Evolutionary conservation across 2,888 invertebrate species (phyloP).

Genomic region (Operophtera brumata): DNA sequence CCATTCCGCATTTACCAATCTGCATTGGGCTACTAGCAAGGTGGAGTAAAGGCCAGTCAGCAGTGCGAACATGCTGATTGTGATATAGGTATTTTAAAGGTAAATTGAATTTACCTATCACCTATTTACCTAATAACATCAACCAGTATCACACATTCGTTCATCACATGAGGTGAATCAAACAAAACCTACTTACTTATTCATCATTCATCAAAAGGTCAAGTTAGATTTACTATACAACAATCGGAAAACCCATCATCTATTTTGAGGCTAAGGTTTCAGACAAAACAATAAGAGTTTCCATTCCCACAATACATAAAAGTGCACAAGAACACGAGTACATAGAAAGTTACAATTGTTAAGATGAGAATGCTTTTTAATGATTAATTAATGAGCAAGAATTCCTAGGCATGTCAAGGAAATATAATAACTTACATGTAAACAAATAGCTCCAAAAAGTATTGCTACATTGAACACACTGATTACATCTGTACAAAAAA

Average conservation of each 20-base stretch:
- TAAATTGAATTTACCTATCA: too few species aligned
- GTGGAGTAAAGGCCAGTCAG: too few species aligned
- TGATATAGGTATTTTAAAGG: too few species aligned
- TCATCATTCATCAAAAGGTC: background rate
- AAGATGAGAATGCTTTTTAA: background rate
- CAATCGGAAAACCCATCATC: background rate
- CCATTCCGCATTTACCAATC: too few species aligned
- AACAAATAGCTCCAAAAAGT: too few species aligned
- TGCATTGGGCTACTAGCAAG: too few species aligned
- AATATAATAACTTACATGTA: too few species aligned
- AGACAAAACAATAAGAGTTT: constrained; percentile 43
- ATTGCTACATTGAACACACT: background rate
- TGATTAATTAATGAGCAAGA: background rate
- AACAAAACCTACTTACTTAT: background rate
- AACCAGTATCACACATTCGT: too few species aligned
- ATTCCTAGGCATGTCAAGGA: background rate
- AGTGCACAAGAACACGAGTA: constrained; percentile 24
- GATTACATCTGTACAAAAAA: background rate
- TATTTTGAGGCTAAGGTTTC: background rate
- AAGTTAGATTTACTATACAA: background rate
- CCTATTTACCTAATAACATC: too few species aligned
- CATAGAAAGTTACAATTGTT: background rate
- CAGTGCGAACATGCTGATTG: too few species aligned
- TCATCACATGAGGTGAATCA: background rate
- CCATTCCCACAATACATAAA: constrained; percentile 50